Base-by-base conservation (phyloP, 2,113 vertebrate species). In the Ophthalmolycus amberensis region DNA sequence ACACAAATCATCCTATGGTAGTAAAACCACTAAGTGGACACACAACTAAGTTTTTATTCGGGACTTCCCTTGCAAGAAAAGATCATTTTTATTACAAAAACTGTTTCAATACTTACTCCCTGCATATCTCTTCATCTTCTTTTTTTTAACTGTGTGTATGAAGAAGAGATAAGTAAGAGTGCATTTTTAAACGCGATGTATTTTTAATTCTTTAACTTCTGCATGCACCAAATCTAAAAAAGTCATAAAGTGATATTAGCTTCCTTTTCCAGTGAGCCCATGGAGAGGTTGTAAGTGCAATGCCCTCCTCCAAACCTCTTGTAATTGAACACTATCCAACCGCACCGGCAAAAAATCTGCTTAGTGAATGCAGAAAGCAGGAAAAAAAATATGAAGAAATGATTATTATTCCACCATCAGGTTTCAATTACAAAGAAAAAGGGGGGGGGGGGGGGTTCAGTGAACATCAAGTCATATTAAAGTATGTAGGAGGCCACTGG, bases 381-480 rank as follows among this genome's bases (percentile, higher is more conserved):
- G 12, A 29, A 14, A 63, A 82, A 90, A 78, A 71, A 84, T 84
- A 83, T 73, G 84, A 90, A 88, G 82, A 81, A 86, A 87, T 37
- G 42, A 91, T 93, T 90, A 91, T 89, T 92, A 91, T 91, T 90
- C 88, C 60, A 79, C 92, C 94, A 94, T 93, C 86, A 82, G 94
- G 92, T 92, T 94, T 92, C 91, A 92, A 92, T 95, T 95, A 94
- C 89, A 78, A 74, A 75, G 63, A 64, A 72, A 34, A 34, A 2
- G 29, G 44, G 52, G 50, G 71, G 79, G 48, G 48, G 50, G 71
- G 79, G 34, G 79, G 90, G 92, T 91, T 92, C 90, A 92, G 92
- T 90, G 92, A 92, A 94, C 91, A 95, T 94, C 88, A 90, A 93
- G 89, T 93, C 91, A 83, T 91, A 92, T 92, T 93, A 91, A 93